Evolutionary conservation across 2,888 invertebrate species (phyloP).

Genomic region (Cecidostiba fungosa): DNA sequence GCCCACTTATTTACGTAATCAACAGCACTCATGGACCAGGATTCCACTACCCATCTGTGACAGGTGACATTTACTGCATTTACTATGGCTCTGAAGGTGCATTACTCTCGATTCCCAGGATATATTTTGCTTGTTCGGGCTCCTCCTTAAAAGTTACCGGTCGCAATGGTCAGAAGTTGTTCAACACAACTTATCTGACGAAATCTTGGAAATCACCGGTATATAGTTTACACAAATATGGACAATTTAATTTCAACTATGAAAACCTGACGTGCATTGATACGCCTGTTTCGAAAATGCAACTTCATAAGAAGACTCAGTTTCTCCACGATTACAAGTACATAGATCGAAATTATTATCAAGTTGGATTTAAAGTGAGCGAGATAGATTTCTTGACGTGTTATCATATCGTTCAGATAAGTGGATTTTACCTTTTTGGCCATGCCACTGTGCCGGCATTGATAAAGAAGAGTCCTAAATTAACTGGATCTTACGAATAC

Average conservation of each 20-base stretch:
- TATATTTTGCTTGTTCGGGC: not conserved
- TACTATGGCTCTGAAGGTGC: not conserved
- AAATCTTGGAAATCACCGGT: not conserved
- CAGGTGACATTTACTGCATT: not conserved
- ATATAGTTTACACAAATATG: constrained; percentile 7
- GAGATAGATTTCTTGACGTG: not conserved
- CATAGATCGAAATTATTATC: constrained; percentile 4
- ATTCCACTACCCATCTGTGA: not conserved
- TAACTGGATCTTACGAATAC: not conserved
- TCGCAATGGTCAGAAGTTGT: not conserved
- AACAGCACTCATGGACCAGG: not conserved
- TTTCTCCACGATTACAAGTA: not conserved
- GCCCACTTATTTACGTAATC: not conserved
- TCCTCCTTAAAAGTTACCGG: not conserved
- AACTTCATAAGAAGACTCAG: not conserved
- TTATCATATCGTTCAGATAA: not conserved
- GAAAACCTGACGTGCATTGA: not conserved
- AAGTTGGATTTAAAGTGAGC: not conserved
- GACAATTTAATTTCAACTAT: not conserved
- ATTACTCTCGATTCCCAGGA: not conserved
- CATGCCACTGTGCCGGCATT: not conserved
- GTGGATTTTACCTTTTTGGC: not conserved
- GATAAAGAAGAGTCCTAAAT: not conserved
- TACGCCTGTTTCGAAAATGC: not conserved
- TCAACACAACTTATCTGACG: constrained; percentile 8